phyloP scores from a whole-genome alignment of 2,797 vertebrate species.

The Gambelia wislizenii region DNA sequence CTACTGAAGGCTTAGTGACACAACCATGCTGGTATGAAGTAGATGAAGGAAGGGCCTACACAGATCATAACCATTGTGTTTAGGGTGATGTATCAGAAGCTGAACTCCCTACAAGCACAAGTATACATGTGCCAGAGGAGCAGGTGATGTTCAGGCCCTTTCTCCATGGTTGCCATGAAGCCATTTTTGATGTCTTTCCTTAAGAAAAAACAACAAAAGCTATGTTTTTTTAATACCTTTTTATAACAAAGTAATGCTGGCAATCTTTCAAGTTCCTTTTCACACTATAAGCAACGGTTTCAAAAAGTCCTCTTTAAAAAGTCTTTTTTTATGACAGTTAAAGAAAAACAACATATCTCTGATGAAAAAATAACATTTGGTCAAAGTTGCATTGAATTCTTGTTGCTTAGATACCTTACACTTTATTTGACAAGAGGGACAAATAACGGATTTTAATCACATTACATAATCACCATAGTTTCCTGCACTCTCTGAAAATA shows the following conservation, averaged over 20 bases:
- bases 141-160: not conserved
- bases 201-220: not conserved
- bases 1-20: not conserved
- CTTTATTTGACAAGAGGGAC: slow-evolving; percentile 26
- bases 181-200: too few relatives aligned
- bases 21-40: not conserved
- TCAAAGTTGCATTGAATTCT: slow-evolving; percentile 29
- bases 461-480: slow-evolving; percentile 60
- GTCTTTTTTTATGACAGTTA: not conserved
- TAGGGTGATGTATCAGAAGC: not conserved
- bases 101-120: not conserved
- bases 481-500: slow-evolving; percentile 19
- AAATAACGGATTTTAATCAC: slow-evolving; percentile 28
- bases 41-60: not conserved
- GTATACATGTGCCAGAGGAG: not conserved
- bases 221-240: too few relatives aligned
- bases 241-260: not conserved
- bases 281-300: not conserved
- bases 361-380: slow-evolving; percentile 24
- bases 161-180: not conserved
- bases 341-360: not conserved
- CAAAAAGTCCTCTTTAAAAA: not conserved
- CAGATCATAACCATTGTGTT: not conserved
- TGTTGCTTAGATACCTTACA: slow-evolving; percentile 67
- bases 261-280: not conserved